Evolutionary conservation across 2,113 vertebrate genomes (phyloP).

Genomic region (Plecotus auritus): DNA sequence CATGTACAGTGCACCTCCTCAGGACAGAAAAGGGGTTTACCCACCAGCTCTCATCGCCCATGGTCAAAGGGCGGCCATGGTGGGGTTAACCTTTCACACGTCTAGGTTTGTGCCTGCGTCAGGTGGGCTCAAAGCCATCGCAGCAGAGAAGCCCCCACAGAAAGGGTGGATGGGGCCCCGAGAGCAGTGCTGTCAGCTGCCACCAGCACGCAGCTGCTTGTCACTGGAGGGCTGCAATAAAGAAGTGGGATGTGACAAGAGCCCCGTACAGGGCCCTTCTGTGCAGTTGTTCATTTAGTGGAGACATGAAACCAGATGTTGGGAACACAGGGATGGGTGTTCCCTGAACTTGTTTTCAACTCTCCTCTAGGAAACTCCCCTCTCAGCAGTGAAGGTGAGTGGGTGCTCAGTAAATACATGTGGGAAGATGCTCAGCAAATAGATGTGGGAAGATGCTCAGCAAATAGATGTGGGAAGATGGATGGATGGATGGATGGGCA

Average conservation of each 20-base stretch:
- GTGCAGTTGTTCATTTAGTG: background rate
- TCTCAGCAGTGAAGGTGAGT: background rate
- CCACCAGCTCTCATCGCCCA: accelerated
- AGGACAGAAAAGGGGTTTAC: too few species aligned
- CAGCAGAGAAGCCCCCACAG: background rate
- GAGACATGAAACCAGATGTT: background rate
- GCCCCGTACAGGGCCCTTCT: accelerated
- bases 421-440: background rate
- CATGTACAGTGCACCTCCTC: too few species aligned
- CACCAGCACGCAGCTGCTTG: accelerated
- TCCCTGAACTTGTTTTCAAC: background rate
- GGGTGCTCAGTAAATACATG: background rate
- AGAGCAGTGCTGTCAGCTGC: accelerated
- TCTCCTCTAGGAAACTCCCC: background rate
- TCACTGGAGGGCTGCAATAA: too few species aligned
- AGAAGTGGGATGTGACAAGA: accelerated
- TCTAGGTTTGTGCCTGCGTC: background rate
- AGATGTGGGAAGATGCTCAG: background rate
- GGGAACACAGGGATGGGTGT: background rate
- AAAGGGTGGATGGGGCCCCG: background rate
- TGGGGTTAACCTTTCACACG: background rate
- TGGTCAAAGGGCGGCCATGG: background rate
- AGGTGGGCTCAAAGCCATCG: background rate
- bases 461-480: background rate
- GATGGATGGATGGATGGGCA: background rate